phyloP scores from a whole-genome alignment of 2,888 invertebrate species.

The Epsilonema sp. region DNA sequence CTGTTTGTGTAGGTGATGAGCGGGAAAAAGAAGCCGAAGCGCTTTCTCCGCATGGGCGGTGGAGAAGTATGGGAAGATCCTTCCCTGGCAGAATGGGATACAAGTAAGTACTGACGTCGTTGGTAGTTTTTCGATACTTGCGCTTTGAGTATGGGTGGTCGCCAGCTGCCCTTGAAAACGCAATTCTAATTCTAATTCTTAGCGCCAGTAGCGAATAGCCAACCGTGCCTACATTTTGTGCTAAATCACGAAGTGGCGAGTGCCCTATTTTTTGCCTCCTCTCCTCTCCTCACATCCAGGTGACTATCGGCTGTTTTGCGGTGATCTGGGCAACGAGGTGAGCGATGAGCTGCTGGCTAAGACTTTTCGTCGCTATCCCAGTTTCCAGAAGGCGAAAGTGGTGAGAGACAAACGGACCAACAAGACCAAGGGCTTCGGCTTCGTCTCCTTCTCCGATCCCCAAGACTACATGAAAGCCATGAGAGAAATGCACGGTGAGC shows the following conservation, averaged over 20 bases:
- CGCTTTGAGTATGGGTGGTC: too few relatives aligned
- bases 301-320: conserved; percentile 94
- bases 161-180: too few relatives aligned
- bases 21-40: conserved; percentile 24
- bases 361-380: conserved; percentile 73
- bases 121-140: conserved; percentile 10
- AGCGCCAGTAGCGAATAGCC: too few relatives aligned
- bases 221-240: too few relatives aligned
- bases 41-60: conserved; percentile 21
- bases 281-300: too few relatives aligned
- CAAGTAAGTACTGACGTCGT: conserved; percentile 36
- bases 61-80: conserved; percentile 75
- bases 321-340: conserved; percentile 97
- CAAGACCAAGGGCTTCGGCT: conserved; percentile 96
- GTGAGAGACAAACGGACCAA: conserved; percentile 86
- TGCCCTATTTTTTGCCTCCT: too few relatives aligned
- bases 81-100: conserved; percentile 83
- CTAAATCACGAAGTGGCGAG: too few relatives aligned
- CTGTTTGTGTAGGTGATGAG: too few relatives aligned
- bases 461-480: conserved; percentile 92
- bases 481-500: conserved; percentile 94
- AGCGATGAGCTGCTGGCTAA: conserved; percentile 89
- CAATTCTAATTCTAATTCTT: too few relatives aligned
- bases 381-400: conserved; percentile 82
- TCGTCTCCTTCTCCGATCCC: conserved; percentile 92